A percentile compares a stretch with the other conserved stretches of the same genome.
Conservation (phyloP, 1,140 invertebrate species). For the Zaprionus taronus region DNA sequence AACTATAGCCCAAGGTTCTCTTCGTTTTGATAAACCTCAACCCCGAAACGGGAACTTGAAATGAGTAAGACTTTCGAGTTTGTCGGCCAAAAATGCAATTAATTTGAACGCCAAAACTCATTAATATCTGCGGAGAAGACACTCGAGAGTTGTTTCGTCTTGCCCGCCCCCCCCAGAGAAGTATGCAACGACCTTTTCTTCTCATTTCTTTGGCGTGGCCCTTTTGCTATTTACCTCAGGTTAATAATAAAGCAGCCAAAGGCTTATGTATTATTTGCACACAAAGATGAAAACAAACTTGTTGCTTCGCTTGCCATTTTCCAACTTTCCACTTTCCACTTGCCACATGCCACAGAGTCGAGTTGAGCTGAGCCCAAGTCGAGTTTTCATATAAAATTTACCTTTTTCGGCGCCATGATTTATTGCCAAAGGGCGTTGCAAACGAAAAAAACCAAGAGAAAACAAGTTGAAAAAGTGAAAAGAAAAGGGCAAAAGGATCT, state of each 20-base stretch:
- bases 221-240: conserved; percentile 78
- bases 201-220: conserved; percentile 30
- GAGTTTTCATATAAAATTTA: conserved; percentile 54
- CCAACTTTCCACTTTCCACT: conserved; percentile 39
- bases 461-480: conserved; percentile 1
- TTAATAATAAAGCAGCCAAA: conserved; percentile 79
- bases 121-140: conserved; percentile 66
- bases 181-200: conserved; percentile 60
- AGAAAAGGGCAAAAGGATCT: conserved; percentile 46
- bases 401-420: conserved; percentile 68
- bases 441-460: conserved; percentile 53
- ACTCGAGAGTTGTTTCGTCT: conserved; percentile 32
- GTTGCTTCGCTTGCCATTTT: conserved; percentile 52
- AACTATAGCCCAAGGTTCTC: conserved; percentile 58
- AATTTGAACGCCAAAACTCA: conserved; percentile 82
- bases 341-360: conserved; percentile 13
- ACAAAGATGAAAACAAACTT: conserved; percentile 82
- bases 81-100: conserved; percentile 70
- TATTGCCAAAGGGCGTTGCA: conserved; percentile 68
- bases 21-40: conserved; percentile 58
- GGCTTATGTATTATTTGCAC: conserved; percentile 70
- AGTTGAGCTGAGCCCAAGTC: conserved; percentile 16
- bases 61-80: conserved; percentile 66
- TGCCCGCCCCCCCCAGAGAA: neutral
- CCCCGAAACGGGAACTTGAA: conserved; percentile 36